phyloP scores from a whole-genome alignment of 1,140 invertebrate genomes.

The Pogonomyrmex barbatus region DNA sequence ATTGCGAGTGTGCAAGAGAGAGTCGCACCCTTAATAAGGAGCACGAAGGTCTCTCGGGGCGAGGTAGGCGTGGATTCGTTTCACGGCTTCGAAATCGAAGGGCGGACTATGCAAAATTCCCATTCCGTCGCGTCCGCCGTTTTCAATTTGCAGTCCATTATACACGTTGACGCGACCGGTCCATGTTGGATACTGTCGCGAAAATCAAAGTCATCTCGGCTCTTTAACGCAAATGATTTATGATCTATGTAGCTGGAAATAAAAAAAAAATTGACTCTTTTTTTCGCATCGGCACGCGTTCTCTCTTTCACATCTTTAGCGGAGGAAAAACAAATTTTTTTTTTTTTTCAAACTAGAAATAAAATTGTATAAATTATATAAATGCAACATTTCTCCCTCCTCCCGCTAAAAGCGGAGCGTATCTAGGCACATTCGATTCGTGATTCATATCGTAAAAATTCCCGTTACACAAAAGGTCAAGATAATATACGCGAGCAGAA shows the following conservation, averaged over 20 bases:
- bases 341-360: too few species aligned
- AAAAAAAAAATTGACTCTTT: background rate
- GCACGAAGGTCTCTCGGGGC: slow-evolving; percentile 58
- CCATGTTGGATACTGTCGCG: slow-evolving; percentile 30
- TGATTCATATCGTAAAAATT: background rate
- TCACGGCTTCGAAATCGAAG: slow-evolving; percentile 66
- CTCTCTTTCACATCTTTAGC: background rate
- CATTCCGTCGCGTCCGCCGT: slow-evolving; percentile 27
- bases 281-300: too few species aligned
- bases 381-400: background rate
- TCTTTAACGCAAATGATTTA: slow-evolving; percentile 25
- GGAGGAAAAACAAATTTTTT: too few species aligned
- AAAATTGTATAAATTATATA: background rate
- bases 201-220: slow-evolving; percentile 50
- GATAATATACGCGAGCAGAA: background rate
- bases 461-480: background rate
- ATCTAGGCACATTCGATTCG: background rate
- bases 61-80: slow-evolving; percentile 73
- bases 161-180: slow-evolving; percentile 24
- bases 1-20: slow-evolving; percentile 1
- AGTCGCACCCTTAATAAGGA: slow-evolving; percentile 70
- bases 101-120: slow-evolving; percentile 53
- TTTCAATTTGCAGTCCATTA: slow-evolving; percentile 61
- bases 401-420: background rate
- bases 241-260: background rate